Evolutionary conservation across 2,113 vertebrate species (phyloP), one percentile per base, ranked within the genome.

Genomic region (Atrichornis clamosus): DNA sequence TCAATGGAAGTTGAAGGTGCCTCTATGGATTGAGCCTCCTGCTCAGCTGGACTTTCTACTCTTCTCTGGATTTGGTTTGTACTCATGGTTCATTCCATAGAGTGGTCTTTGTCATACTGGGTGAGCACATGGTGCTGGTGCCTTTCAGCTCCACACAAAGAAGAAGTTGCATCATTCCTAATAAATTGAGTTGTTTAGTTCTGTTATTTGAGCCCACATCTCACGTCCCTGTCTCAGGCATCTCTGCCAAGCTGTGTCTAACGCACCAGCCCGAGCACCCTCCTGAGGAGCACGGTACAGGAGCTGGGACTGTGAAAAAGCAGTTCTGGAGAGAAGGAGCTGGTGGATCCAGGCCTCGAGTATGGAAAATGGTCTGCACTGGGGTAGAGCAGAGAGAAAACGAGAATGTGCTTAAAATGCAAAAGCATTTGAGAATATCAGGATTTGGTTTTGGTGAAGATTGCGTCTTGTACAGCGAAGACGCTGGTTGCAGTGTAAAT

Each of bases 201-300:
- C 26, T 63, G 15, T 60, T 4, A 2, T 59, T 83, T 55, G 37
- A 68, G 70, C 35, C 39, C 10, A 7, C 17, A 13, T 88, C 41
- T 70, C 4, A 0, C 39, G 27, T 47, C 9, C 69, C 39, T 65
- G n/a, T 37, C 37, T 50, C 58, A 30, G 39, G 14, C 27, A 27
- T 10, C 14, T 73, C 53, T 75, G 55, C 49, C 33, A 30, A 60
- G 37, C 24, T 69, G 12, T 1, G 1, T 42, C 32, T 65, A 15
- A 15, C 22, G 2, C 26, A 23, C 7, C 24, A 11, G 10, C 41
- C 28, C 0, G 1, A 52, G 33, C 35, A 60, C 24, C 46, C 50
- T 69, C 41, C 80, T 33, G 35, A 60, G 47, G 50, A 53, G 23
- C 42, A 1, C 3, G 28, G 70, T 10, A 3, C 0, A 4, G 67